These are phyloP conservation scores for Apis florea DNA, from an alignment of 1,140 invertebrate species.

Conservation along the genomic window DNA sequence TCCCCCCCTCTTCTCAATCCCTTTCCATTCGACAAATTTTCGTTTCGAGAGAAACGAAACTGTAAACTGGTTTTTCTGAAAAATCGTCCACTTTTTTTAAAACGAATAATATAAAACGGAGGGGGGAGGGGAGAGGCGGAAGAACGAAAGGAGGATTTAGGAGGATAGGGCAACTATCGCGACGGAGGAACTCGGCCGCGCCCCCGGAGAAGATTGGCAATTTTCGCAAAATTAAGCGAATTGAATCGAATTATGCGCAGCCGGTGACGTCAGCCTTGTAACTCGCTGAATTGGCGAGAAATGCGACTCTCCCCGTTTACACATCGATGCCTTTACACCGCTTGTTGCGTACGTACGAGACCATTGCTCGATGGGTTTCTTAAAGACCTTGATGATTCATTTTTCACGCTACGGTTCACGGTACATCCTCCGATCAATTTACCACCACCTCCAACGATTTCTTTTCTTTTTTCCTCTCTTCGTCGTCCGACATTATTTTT, in stretches of 20 bases:
- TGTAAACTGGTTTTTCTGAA: no score
- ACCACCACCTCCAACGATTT: no score
- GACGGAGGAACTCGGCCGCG: constrained; percentile 61
- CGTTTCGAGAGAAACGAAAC: no score
- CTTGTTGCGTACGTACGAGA: background rate
- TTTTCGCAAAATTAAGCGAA: constrained; percentile 78
- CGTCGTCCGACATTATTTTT: no score
- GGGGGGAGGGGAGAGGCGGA: background rate
- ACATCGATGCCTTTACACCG: constrained; percentile 42
- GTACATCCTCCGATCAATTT: background rate
- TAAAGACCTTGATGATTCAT: background rate
- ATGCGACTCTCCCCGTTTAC: constrained; percentile 62
- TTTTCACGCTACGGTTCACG: constrained; percentile 12
- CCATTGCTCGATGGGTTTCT: constrained; percentile 9
- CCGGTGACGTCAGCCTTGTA: constrained; percentile 76
- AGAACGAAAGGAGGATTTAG: constrained; percentile 37
- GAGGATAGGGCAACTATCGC: constrained; percentile 35
- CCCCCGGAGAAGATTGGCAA: constrained; percentile 73
- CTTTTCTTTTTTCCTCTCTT: no score
- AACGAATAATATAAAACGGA: no score
- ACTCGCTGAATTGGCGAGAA: constrained; percentile 78
- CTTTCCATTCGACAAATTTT: no score
- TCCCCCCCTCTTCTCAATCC: no score
- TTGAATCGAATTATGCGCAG: constrained; percentile 78
- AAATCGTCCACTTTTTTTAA: no score